Conservation (phyloP, 2,888 invertebrate species). For the Masnerella sp. region DNA sequence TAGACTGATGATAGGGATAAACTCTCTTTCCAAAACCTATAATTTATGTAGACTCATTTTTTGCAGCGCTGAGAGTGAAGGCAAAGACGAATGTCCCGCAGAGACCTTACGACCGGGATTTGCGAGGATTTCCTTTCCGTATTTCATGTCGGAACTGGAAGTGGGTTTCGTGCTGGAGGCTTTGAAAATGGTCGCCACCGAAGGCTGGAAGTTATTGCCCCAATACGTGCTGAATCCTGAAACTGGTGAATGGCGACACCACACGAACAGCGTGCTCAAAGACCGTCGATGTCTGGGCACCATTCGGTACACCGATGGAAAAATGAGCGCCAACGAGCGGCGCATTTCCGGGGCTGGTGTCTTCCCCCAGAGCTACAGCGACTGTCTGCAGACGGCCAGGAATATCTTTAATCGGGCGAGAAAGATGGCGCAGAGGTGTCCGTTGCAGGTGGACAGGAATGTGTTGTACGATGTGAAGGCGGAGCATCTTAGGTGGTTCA, state of each 20-base stretch:
- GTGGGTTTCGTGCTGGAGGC: conserved; percentile 90
- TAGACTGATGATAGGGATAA: no score
- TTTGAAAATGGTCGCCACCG: conserved; percentile 90
- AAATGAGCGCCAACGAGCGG: conserved; percentile 86
- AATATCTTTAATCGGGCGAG: conserved; percentile 87
- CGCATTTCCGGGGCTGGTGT: conserved; percentile 85
- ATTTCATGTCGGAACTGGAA: conserved; percentile 88
- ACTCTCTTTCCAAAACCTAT: no score
- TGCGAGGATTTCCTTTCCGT: conserved; percentile 90
- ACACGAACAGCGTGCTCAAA: conserved; percentile 86
- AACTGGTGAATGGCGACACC: conserved; percentile 94
- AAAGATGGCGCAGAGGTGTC: conserved; percentile 86
- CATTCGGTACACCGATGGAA: conserved; percentile 86
- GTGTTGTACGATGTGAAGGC: conserved; percentile 84
- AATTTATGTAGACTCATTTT: no score
- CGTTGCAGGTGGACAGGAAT: conserved; percentile 85
- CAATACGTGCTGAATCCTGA: conserved; percentile 92
- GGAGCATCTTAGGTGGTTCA: conserved; percentile 90
- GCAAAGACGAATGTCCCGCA: conserved; percentile 77
- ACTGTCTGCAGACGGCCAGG: conserved; percentile 88
- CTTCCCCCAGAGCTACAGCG: conserved; percentile 86
- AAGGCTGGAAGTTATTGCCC: conserved; percentile 93
- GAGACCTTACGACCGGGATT: conserved; percentile 92
- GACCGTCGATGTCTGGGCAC: conserved; percentile 91
- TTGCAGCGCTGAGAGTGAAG: conserved; percentile 65